Evolutionary conservation across 2,888 invertebrate genomes (phyloP).

Genomic region (Eupithecia insigniata): DNA sequence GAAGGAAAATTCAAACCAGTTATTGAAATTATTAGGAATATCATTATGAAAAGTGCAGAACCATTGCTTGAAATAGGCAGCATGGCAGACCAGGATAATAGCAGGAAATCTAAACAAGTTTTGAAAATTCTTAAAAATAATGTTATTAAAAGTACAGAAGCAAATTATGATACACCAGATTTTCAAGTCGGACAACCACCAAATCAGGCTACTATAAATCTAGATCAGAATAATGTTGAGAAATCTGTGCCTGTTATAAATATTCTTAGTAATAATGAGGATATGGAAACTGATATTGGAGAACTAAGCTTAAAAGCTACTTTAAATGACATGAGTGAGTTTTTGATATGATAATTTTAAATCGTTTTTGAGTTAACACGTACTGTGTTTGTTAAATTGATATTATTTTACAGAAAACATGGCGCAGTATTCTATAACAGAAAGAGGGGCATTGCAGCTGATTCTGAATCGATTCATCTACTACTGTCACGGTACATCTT

Average conservation of each 20-base stretch:
- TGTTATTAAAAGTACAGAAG: background rate
- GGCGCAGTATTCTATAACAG: constrained; percentile 62
- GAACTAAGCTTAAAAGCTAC: background rate
- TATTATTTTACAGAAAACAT: constrained; percentile 46
- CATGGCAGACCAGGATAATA: background rate
- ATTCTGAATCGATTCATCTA: constrained; percentile 68
- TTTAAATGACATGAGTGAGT: constrained; percentile 25
- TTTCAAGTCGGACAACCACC: background rate
- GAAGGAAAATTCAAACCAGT: too few species aligned
- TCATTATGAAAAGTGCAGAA: too few species aligned
- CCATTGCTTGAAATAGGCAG: background rate
- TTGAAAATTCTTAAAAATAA: constrained; percentile 2
- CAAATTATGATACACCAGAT: background rate
- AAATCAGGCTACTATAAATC: background rate
- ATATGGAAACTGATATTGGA: background rate
- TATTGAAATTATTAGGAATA: too few species aligned
- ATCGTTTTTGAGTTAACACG: background rate
- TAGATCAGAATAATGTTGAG: background rate
- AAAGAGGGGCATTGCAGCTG: constrained; percentile 63
- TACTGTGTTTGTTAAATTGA: background rate
- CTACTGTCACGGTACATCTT: constrained; percentile 59
- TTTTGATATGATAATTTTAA: background rate
- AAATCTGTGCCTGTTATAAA: constrained; percentile 3
- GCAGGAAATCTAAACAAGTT: background rate
- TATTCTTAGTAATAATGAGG: constrained; percentile 5